Evolutionary conservation across 1,140 invertebrate species (phyloP).

Genomic region (Neodiprion lecontei): DNA sequence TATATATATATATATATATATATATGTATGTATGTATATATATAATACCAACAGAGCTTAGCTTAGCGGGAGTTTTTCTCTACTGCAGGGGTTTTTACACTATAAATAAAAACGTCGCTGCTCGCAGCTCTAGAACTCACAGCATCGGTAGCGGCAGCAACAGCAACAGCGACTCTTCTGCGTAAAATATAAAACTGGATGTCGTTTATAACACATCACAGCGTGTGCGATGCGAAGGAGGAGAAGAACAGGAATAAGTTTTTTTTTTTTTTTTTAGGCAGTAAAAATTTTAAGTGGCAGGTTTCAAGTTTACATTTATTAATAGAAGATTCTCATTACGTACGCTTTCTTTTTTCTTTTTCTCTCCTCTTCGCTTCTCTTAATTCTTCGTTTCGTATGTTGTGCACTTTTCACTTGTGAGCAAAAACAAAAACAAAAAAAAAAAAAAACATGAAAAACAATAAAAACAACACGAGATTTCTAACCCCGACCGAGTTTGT

Average conservation of each 20-base stretch:
- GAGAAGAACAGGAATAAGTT: too few relatives aligned
- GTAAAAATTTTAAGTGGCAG: background rate
- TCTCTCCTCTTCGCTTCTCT: too few relatives aligned
- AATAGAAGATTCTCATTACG: too few relatives aligned
- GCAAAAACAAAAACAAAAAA: background rate
- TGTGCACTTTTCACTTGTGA: background rate
- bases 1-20: conserved; percentile 7
- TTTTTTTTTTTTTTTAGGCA: background rate
- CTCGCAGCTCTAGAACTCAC: background rate
- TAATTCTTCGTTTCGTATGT: too few relatives aligned
- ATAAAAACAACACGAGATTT: background rate
- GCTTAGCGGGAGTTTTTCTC: background rate
- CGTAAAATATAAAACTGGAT: background rate
- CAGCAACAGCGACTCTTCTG: background rate
- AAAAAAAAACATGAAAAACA: background rate
- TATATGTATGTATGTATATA: background rate
- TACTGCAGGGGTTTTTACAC: background rate
- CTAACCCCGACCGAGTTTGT: background rate
- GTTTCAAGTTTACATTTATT: too few relatives aligned
- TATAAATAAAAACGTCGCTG: background rate
- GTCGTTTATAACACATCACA: too few relatives aligned
- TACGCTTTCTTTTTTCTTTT: too few relatives aligned
- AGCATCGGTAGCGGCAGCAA: background rate
- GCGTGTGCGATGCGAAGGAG: too few relatives aligned
- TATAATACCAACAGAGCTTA: too few relatives aligned